A percentile compares a stretch with the other conserved stretches of the same genome.
Conservation (phyloP, 2,113 vertebrate species). For the Drymodes brunneopygia region DNA sequence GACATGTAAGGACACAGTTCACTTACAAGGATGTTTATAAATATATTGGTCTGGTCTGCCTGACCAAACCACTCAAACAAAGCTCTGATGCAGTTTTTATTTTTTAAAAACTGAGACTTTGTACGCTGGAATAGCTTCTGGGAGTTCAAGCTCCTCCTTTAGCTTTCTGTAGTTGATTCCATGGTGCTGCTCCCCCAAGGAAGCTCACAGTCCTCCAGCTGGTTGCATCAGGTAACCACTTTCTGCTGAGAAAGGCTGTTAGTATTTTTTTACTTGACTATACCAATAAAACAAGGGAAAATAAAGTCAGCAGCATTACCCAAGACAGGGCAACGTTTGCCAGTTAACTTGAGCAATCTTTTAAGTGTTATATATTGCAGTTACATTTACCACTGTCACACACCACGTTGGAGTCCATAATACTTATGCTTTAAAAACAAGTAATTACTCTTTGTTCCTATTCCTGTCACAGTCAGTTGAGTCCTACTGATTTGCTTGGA, state of each 20-base stretch:
- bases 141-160: background rate
- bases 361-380: background rate
- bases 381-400: background rate
- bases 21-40: background rate
- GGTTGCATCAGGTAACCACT: background rate
- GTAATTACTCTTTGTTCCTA: background rate
- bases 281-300: background rate
- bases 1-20: background rate
- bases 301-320: background rate
- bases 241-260: background rate
- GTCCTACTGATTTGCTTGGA: background rate
- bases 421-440: background rate
- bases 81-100: background rate
- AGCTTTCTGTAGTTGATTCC: background rate
- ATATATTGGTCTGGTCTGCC: background rate
- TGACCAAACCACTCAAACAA: background rate
- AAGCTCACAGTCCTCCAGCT: background rate
- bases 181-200: background rate
- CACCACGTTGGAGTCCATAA: background rate
- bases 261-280: background rate
- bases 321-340: background rate
- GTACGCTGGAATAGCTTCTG: background rate
- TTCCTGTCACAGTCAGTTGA: background rate
- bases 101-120: background rate
- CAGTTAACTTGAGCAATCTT: background rate